Conservation (phyloP, 2,113 vertebrate species). For the Hippopotamus amphibius region DNA sequence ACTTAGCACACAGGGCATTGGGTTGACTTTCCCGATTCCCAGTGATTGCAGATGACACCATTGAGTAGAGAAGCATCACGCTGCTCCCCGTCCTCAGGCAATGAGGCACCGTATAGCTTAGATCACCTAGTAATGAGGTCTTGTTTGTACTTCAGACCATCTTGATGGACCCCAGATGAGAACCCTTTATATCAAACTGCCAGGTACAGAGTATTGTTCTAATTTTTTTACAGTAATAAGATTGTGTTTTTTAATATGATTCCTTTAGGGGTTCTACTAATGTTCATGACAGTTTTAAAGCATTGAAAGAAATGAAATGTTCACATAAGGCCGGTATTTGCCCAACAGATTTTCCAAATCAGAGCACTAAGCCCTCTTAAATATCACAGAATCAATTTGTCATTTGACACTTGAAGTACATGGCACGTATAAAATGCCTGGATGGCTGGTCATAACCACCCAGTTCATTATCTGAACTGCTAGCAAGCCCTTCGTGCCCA, state of each 20-base stretch:
- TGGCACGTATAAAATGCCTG: neutral
- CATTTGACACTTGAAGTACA: slow-evolving; percentile 67
- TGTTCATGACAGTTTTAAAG: neutral
- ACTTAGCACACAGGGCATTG: neutral
- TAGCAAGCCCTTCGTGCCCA: slow-evolving; percentile 20
- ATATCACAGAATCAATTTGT: slow-evolving; percentile 22
- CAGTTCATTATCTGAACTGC: slow-evolving; percentile 55
- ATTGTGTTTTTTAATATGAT: neutral
- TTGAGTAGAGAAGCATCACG: neutral
- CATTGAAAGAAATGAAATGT: slow-evolving; percentile 9
- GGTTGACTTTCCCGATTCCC: neutral
- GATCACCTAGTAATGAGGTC: neutral
- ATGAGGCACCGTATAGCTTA: neutral
- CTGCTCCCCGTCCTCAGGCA: neutral
- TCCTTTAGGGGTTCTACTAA: neutral
- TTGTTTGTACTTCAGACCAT: neutral
- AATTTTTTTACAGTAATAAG: neutral
- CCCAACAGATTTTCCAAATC: slow-evolving; percentile 49
- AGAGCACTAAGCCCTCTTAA: slow-evolving; percentile 29
- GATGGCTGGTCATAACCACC: neutral
- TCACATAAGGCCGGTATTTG: neutral
- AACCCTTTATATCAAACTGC: neutral
- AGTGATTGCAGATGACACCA: neutral
- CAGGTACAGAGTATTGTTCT: neutral
- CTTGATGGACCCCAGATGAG: neutral